phyloP scores from a whole-genome alignment of 1,140 invertebrate genomes.

The Procambarus virginalis region DNA sequence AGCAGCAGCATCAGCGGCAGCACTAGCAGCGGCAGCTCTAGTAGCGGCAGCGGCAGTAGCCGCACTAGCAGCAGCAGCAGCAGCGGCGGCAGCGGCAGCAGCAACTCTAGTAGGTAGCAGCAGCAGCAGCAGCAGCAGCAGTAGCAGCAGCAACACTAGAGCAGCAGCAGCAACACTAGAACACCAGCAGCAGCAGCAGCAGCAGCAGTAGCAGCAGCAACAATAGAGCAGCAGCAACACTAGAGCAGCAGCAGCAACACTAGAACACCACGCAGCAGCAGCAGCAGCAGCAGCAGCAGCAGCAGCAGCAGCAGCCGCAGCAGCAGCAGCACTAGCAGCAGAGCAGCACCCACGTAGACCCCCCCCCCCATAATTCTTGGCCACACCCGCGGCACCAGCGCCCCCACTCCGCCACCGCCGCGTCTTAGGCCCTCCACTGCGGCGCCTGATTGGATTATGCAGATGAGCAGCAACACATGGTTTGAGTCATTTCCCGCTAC shows the following conservation, averaged over 20 bases:
- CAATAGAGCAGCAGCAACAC: not conserved
- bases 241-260: not conserved
- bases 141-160: not conserved
- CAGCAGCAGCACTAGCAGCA: not conserved
- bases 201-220: not conserved
- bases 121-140: not conserved
- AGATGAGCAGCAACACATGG: slow-evolving; percentile 71
- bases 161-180: not conserved
- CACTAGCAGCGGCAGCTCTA: not conserved
- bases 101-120: no score
- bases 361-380: slow-evolving; percentile 20
- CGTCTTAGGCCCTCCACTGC: slow-evolving; percentile 56
- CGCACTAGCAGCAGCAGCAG: no score
- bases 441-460: slow-evolving; percentile 70
- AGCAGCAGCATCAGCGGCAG: not conserved
- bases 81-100: no score
- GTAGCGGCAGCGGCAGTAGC: no score
- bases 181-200: not conserved
- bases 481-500: slow-evolving; percentile 71
- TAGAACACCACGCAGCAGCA: not conserved
- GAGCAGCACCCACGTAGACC: not conserved
- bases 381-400: slow-evolving; percentile 51
- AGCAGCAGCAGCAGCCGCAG: not conserved
- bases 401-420: slow-evolving; percentile 50
- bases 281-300: not conserved